Base-by-base conservation (phyloP, 2,888 invertebrate genomes). In the Drosophila nigritarsus region DNA sequence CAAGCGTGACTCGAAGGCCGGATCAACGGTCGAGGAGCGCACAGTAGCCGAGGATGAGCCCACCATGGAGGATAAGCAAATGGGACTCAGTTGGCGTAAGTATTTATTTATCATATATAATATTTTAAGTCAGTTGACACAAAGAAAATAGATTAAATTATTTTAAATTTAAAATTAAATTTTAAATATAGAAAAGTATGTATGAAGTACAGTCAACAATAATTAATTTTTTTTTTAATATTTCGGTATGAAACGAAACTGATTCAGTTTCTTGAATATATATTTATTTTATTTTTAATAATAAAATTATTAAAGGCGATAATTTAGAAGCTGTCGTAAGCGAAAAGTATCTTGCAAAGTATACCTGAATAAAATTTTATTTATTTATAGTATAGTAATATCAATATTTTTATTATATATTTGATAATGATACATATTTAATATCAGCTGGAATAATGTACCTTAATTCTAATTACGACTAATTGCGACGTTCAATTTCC, bases 41-140 rank as follows among this genome's bases (percentile, higher is more conserved):
- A 89, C 89, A 11, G 92, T 92, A 27, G 91, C 91, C 48, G 92
- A 92, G 80, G 93, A 92, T 73, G 92, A 93, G 62, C 92, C 92
- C 29, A 87, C 91, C 15, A 89, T 92, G 64, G 92, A 92, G 66
- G 92, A 92, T 27, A 90, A 91, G 51, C 90, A 92, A 77, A 87
- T 92, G 72, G 91, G 91, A 0, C 78, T 93, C 20, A 92, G 95
- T 94, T 89, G 94, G 98, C 97, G 93, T 93, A 88, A 92, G 93
- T 92, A 6, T 5, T 18, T 49, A 29, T n/a, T 49, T 50, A 29
- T 3, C 5, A 20, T 13, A 24, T 15, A 20, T 20, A 27, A 9
- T 9, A 20, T 9, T 9, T 7, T 24, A 18, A 54, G 24, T 9
- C 24, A 24, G 15, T 11, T 24, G 15, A 6, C 0, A 30, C 4